A percentile compares a stretch with the other conserved stretches of the same genome.
Evolutionary conservation across 2,888 invertebrate species (phyloP).

Genomic region (Ditylenchus weischeri): DNA sequence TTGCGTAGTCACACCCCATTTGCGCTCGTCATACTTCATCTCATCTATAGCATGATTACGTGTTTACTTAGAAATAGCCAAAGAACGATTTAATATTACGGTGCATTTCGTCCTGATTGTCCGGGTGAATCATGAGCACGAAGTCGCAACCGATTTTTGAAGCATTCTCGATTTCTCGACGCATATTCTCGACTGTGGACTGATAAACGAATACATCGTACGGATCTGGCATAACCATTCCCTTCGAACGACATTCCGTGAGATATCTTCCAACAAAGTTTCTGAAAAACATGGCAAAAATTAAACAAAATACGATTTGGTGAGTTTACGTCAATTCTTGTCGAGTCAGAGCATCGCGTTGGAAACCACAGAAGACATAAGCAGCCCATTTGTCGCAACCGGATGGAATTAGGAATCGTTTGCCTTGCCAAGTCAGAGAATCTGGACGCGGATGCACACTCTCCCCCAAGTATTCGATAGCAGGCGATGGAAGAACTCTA

Average conservation of each 20-base stretch:
- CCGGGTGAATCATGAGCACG: conserved; percentile 27
- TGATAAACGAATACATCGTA: neutral
- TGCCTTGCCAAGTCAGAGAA: conserved; percentile 12
- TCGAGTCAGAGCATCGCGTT: neutral
- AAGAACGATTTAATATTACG: conserved; percentile 7
- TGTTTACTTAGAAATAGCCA: too few species aligned
- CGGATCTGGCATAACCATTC: conserved; percentile 13
- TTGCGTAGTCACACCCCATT: conserved; percentile 35
- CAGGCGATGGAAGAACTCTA: neutral
- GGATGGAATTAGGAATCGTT: conserved; percentile 14
- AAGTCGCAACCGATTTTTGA: conserved; percentile 14
- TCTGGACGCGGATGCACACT: neutral
- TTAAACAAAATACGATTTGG: neutral
- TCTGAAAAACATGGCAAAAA: neutral
- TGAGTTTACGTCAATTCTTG: neutral
- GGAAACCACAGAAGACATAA: conserved; percentile 20
- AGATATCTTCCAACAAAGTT: neutral
- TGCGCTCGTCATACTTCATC: conserved; percentile 33
- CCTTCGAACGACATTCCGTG: neutral
- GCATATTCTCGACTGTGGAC: neutral
- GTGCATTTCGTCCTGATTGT: conserved; percentile 22
- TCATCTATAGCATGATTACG: too few species aligned
- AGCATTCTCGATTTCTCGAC: neutral
- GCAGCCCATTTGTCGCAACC: conserved; percentile 16
- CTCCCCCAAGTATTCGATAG: neutral